A percentile compares a stretch with the other conserved stretches of the same genome.
These are phyloP conservation scores for Heterotis niloticus DNA, from an alignment of 2,113 vertebrate species.

Conservation along the genomic window DNA sequence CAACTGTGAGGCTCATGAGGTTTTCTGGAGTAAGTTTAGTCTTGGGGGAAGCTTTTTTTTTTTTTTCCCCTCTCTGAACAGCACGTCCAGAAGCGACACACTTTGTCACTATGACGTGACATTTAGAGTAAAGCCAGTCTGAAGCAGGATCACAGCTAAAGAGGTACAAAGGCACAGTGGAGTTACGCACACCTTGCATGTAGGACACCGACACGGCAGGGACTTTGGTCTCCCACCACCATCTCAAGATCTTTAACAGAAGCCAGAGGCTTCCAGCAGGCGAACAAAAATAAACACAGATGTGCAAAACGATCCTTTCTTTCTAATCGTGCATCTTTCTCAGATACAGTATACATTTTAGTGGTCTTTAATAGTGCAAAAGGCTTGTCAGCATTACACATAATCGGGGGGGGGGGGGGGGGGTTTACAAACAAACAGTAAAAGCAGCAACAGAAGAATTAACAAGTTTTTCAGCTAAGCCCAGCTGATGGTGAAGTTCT, in stretches of 20 bases:
- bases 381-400: constrained; percentile 6
- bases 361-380: constrained; percentile 25
- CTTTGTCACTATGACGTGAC: background rate
- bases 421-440: constrained; percentile 7
- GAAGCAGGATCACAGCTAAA: background rate
- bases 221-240: background rate
- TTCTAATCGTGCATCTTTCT: background rate
- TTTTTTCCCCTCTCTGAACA: no score
- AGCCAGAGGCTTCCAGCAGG: background rate
- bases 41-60: no score
- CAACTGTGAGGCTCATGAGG: no score
- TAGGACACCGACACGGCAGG: background rate
- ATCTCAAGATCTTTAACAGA: background rate
- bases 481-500: constrained; percentile 78
- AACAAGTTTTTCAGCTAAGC: constrained; percentile 41
- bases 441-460: constrained; percentile 4
- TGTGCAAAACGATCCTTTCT: background rate
- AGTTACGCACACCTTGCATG: constrained; percentile 5
- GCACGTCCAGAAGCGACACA: background rate
- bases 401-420: background rate
- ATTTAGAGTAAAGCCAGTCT: background rate
- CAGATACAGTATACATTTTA: background rate
- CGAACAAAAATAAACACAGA: constrained; percentile 10
- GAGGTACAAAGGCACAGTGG: constrained; percentile 25
- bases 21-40: no score